Evolutionary conservation across 2,888 invertebrate genomes (phyloP), one percentile per base, ranked within the genome.

Genomic region (Dicyrtomina minuta): DNA sequence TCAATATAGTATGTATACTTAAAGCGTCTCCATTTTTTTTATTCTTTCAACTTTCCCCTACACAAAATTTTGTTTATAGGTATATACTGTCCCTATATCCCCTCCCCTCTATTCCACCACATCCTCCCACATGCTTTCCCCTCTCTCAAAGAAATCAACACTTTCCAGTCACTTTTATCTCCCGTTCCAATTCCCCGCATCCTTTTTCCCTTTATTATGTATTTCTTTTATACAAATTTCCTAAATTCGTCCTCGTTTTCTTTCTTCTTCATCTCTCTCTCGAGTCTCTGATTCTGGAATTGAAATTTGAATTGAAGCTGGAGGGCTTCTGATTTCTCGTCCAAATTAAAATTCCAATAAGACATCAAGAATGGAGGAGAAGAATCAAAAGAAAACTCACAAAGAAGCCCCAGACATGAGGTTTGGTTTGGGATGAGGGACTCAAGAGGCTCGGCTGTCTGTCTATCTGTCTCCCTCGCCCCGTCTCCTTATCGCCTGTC

Each of bases 341-440:
- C 26, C 49, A 62, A 49, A 62, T 64, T 53, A 64, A 64, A 64
- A 64, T 64, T 64, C 64, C 53, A 53, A 64, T 64, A 64, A 46
- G 46, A 46, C n/a, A 46, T n/a, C 20, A 17, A 46, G 33, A 33
- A 55, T 5, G 6, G 24, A 20, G 4, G 12, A 20, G 12, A 15
- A 43, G 15, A 10, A 43, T 43, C 13, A 15, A 15, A 43, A 12
- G 43, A 12, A 43, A 12, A 15, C 43, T 13, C 13, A 43, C 33
- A 3, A 12, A 20, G 20, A 46, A 46, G 33, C 20, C 4, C n/a
- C 3, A 46, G 46, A 20, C n/a, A 46, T 46, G 46, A 17, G n/a
- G n/a, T 46, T 46, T 46, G 4, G 10, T n/a, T n/a, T n/a, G n/a
- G n/a, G n/a, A 8, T 13, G 20, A 24, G 55, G 15, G 46, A 46